Conservation (phyloP, 2,113 vertebrate genomes). For the Holacanthus passer region DNA sequence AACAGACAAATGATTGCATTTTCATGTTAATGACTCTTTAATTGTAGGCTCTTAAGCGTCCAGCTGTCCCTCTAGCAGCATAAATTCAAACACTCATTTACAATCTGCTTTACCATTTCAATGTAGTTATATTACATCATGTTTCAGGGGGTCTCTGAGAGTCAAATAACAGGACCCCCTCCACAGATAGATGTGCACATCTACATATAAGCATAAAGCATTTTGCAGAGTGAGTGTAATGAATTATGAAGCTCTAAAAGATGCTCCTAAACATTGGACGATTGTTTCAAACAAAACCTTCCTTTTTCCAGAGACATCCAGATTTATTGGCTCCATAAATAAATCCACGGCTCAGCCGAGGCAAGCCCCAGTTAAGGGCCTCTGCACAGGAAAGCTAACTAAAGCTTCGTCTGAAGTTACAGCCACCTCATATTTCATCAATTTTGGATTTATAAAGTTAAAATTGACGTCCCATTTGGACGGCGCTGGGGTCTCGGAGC, state of each 20-base stretch:
- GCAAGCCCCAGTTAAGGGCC: slow-evolving; percentile 57
- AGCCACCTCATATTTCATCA: slow-evolving; percentile 76
- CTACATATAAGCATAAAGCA: slow-evolving; percentile 6
- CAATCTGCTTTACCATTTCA: background rate
- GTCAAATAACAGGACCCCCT: background rate
- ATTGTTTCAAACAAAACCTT: slow-evolving; percentile 56
- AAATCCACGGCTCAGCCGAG: slow-evolving; percentile 45
- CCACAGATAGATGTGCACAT: too few species aligned
- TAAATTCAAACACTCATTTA: background rate
- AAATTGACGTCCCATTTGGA: slow-evolving; percentile 76
- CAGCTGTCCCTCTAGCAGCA: background rate
- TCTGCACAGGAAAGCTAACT: slow-evolving; percentile 61
- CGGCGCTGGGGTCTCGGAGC: slow-evolving; percentile 62
- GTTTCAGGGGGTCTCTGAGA: background rate
- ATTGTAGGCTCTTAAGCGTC: too few species aligned
- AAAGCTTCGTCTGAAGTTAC: slow-evolving; percentile 60
- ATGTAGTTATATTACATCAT: background rate
- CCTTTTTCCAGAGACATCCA: slow-evolving; percentile 30
- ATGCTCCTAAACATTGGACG: slow-evolving; percentile 32
- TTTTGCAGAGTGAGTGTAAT: background rate
- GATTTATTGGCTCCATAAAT: slow-evolving; percentile 63
- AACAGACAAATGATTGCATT: background rate
- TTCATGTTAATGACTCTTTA: background rate
- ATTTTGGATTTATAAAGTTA: slow-evolving; percentile 77
- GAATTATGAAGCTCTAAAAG: slow-evolving; percentile 21